Evolutionary conservation across 2,888 invertebrate genomes (phyloP).

Genomic region (Candidula unifasciata): DNA sequence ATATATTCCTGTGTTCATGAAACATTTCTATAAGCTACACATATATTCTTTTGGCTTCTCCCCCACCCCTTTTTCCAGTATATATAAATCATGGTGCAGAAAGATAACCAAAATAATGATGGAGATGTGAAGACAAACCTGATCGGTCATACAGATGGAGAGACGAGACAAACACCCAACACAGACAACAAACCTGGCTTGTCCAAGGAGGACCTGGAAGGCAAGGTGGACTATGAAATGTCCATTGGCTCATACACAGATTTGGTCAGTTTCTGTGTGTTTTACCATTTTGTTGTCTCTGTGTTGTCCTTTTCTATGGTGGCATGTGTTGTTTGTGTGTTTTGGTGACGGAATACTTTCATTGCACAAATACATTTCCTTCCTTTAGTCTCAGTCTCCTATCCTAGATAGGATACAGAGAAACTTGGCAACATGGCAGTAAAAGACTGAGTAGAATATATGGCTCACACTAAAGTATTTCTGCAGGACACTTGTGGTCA

Average conservation of each 20-base stretch:
- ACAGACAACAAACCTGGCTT: neutral
- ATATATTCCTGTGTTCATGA: too few relatives aligned
- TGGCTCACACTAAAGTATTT: too few relatives aligned
- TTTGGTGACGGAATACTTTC: neutral
- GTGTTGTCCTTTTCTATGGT: neutral
- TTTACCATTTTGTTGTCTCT: neutral
- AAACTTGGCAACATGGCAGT: too few relatives aligned
- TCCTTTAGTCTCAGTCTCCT: too few relatives aligned
- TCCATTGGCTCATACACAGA: slow-evolving; percentile 1
- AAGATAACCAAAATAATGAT: neutral
- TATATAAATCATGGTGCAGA: neutral
- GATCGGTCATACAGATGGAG: neutral
- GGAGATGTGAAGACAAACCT: neutral
- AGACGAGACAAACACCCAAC: neutral
- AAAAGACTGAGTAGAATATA: too few relatives aligned
- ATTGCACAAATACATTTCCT: too few relatives aligned
- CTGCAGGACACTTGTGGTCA: too few relatives aligned
- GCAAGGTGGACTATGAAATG: neutral
- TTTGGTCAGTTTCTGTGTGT: neutral
- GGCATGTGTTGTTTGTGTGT: neutral
- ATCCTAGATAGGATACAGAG: too few relatives aligned
- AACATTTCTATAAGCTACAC: too few relatives aligned
- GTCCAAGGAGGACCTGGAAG: neutral
- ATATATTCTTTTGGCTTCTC: too few relatives aligned
- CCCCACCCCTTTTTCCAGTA: too few relatives aligned